Conservation (phyloP, 2,113 vertebrate genomes). For the Eublepharis macularius region DNA sequence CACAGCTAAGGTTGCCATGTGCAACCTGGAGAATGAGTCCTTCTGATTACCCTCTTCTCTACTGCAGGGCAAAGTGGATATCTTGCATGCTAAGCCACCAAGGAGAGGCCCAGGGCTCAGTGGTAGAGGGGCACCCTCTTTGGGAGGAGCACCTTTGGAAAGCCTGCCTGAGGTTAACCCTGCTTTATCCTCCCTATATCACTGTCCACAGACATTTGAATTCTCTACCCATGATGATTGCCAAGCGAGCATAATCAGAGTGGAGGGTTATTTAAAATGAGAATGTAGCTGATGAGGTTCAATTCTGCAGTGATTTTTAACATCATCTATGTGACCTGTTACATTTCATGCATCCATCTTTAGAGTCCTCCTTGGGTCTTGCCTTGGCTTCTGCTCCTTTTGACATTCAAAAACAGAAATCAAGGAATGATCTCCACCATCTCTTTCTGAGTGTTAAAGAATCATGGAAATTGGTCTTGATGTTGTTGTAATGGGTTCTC, state of each 20-base stretch:
- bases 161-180: background rate
- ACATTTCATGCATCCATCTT: no score
- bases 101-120: background rate
- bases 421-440: background rate
- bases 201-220: background rate
- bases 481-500: background rate
- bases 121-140: no score
- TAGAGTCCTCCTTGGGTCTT: slow-evolving; percentile 5
- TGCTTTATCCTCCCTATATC: background rate
- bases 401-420: background rate
- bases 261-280: slow-evolving; percentile 6
- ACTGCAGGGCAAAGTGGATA: background rate
- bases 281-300: background rate
- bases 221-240: background rate
- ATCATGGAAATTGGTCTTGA: background rate
- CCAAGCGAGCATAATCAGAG: background rate
- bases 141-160: no score
- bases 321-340: no score
- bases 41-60: background rate
- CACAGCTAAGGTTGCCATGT: background rate
- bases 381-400: background rate
- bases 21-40: background rate
- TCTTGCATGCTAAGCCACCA: background rate
- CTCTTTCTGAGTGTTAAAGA: background rate
- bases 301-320: slow-evolving; percentile 38